Base-by-base conservation (phyloP, 2,888 invertebrate genomes). In the Neoascia interrupta region DNA sequence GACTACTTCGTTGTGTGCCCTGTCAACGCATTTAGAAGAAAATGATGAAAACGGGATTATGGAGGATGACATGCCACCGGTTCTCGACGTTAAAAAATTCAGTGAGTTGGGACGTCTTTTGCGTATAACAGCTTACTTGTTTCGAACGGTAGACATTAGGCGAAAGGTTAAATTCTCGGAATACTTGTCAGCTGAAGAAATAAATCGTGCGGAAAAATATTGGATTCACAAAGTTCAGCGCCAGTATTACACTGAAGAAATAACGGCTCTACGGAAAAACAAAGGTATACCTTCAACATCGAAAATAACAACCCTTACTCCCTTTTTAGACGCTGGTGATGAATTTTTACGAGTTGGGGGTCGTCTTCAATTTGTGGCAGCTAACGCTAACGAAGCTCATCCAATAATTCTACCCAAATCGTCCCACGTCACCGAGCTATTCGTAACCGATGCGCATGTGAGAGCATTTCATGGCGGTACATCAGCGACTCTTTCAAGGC, bases 321-420 rank as follows among this genome's bases (percentile, higher is more conserved):
- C 36, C n/a, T 13, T 11, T 36, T 36, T 11, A 36, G 36, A n/a
- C 15, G 10, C 1, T 8, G 15, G 26, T 45, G 26, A 26, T n/a
- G n/a, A n/a, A 15, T 15, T 26, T 15, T n/a, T 45, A 15, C 5
- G 45, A 6, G 45, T 45, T 6, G 45, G 45, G 8, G 45, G 45
- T 15, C 45, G 45, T 5, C 45, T 45, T 8, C 26, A 45, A 26
- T n/a, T 15, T 15, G 23, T 15, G 26, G 15, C 15, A 8, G 11
- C 13, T 15, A 15, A 26, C 15, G 13, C 6, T 8, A 45, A 45
- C 26, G 45, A 26, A n/a, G 45, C 15, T n/a, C n/a, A n/a, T n/a
- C n/a, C n/a, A n/a, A n/a, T n/a, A n/a, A n/a, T 61, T 19, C 21
- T 61, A 10, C 61, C 61, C 11, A 61, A 61, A 16, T 11, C 37